A percentile compares a stretch with the other conserved stretches of the same genome.
Evolutionary conservation across 2,888 invertebrate species (phyloP).

Genomic region (Nemapogon koenigi): DNA sequence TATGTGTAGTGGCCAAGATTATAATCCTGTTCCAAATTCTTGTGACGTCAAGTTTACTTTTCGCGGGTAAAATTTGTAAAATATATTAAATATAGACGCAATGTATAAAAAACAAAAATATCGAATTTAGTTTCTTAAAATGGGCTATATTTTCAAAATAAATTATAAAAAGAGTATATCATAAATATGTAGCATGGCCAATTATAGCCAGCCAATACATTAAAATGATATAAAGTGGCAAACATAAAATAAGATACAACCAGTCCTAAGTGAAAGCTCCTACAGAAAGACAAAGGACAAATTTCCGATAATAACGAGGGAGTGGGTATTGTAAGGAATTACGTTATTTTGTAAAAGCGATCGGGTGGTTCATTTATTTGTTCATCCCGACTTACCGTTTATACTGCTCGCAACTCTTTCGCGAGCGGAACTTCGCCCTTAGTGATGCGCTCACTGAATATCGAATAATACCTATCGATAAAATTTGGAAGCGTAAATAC

Average conservation of each 20-base stretch:
- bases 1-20: too few species aligned
- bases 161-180: too few species aligned
- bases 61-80: too few species aligned
- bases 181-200: too few species aligned
- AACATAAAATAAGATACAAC: slow-evolving; percentile 6
- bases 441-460: not conserved
- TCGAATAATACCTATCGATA: not conserved
- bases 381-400: slow-evolving; percentile 55
- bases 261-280: not conserved
- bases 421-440: slow-evolving; percentile 23
- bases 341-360: slow-evolving; percentile 36
- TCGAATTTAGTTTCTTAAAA: too few species aligned
- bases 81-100: too few species aligned
- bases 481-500: not conserved
- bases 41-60: too few species aligned
- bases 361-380: slow-evolving; percentile 53
- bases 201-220: too few species aligned
- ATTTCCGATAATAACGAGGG: slow-evolving; percentile 26
- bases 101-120: too few species aligned
- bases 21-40: too few species aligned
- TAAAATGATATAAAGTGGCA: too few species aligned
- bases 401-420: slow-evolving; percentile 53
- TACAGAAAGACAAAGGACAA: slow-evolving; percentile 22
- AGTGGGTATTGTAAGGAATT: slow-evolving; percentile 30
- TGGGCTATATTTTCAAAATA: too few species aligned